Base-by-base conservation (phyloP, 2,888 invertebrate species). In the Scaptomyza reducta region DNA sequence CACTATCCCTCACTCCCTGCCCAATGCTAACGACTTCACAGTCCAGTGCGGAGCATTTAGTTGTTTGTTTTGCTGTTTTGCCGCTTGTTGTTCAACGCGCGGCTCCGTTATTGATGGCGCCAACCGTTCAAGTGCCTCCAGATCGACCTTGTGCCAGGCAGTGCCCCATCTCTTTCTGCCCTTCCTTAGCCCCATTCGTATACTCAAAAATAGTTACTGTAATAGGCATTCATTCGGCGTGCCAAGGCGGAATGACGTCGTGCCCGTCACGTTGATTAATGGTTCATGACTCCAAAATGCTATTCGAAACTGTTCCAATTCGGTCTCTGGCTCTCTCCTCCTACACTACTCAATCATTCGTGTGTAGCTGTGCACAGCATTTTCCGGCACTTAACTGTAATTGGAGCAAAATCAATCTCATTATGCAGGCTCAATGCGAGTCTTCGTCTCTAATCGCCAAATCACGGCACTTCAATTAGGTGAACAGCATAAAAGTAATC, bases 321-420 rank as follows among this genome's bases (percentile, higher is more conserved):
- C 33, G 47, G 11, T 18, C 16, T 41, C 25, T 45, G 14, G 41
- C 33, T 58, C 6, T 27, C 49, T 41, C 41, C 45, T 33, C 33
- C 58, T 18, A 0, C 57, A 57, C 42, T 70, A 62, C 58, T 86
- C 70, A 66, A 77, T 74, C 79, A 71, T 62, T 72, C 62, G 54
- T 59, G 31, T 59, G 63, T 69, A 66, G 80, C 63, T 74, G 84
- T 67, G 67, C 72, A 75, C 72, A 84, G 70, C 70, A 64, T 80
- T 87, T 87, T 83, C 89, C 83, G 89, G 83, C 87, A 89, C 88
- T 87, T 87, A 69, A 58, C 45, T 46, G 74, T 85, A 87, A 87
- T 89, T 85, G 86, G 75, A 73, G 88, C 74, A 85, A 76, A 79
- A 75, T 77, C 74, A 77, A 87, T 82, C 86, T 76, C 78, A 83